phyloP scores from a whole-genome alignment of 2,113 vertebrate genomes.

The Nettapus auritus region DNA sequence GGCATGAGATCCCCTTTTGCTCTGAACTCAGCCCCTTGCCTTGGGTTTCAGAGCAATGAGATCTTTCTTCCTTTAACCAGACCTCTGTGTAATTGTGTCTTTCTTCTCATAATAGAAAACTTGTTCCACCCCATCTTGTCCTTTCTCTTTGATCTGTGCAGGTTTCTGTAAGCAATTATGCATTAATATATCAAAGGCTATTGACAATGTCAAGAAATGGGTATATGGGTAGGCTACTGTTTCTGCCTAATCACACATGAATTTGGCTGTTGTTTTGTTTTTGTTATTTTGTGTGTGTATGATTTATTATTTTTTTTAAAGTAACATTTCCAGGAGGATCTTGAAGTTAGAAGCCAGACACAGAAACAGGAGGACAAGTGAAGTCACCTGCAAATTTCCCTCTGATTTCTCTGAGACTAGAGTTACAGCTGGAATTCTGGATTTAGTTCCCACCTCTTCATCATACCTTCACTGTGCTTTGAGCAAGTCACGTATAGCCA shows the following conservation, averaged over 20 bases:
- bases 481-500: neutral
- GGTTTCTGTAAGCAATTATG: neutral
- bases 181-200: neutral
- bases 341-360: neutral
- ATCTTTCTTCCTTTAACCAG: neutral
- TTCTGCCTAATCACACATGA: neutral
- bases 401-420: neutral
- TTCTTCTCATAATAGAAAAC: neutral
- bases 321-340: neutral
- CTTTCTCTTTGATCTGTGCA: neutral
- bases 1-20: accelerated
- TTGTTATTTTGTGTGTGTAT: neutral
- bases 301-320: neutral
- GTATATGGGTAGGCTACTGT: neutral
- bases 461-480: neutral
- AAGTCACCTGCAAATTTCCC: neutral
- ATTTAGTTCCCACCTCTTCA: neutral
- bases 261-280: neutral
- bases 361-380: neutral
- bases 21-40: neutral
- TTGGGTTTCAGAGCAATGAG: neutral
- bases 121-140: neutral
- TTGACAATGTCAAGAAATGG: neutral
- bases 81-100: neutral
- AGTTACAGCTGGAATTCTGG: neutral